A percentile compares a stretch with the other conserved stretches of the same genome.
These are phyloP conservation scores for Volucella inanis DNA, from an alignment of 2,888 invertebrate genomes.

Conservation along the genomic window DNA sequence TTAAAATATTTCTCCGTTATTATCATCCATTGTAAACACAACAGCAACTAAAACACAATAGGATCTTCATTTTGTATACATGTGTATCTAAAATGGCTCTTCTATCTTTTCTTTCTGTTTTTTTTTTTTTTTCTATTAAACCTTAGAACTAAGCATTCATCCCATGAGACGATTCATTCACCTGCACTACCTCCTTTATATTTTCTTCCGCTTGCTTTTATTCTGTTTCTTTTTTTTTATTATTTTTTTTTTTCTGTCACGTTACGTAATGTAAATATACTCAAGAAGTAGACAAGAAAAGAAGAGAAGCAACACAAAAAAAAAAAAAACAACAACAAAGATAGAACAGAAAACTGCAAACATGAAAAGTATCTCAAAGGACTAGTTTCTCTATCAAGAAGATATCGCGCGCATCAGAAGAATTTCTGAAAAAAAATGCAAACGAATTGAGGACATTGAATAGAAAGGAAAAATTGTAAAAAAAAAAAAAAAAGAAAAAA, in stretches of 20 bases:
- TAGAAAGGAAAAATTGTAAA: background rate
- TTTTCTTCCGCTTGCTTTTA: slow-evolving; percentile 1
- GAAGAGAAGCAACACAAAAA: background rate
- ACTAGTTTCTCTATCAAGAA: slow-evolving; percentile 58
- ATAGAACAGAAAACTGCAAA: slow-evolving; percentile 18
- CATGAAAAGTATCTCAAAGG: slow-evolving; percentile 55
- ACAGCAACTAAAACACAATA: no score
- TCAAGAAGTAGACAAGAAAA: slow-evolving; percentile 21
- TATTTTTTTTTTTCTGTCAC: slow-evolving; percentile 11
- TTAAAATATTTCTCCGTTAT: no score
- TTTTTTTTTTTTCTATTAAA: background rate
- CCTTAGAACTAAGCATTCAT: background rate
- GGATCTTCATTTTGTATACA: no score
- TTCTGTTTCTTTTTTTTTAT: background rate
- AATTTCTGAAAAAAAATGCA: slow-evolving; percentile 19
- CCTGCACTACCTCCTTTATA: background rate
- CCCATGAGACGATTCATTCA: slow-evolving; percentile 14
- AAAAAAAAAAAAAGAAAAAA: background rate
- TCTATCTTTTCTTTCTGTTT: background rate
- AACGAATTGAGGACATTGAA: slow-evolving; percentile 17
- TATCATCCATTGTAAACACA: no score
- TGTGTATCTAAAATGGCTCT: no score
- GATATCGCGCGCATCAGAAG: slow-evolving; percentile 43
- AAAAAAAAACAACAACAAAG: background rate
- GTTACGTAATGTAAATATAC: slow-evolving; percentile 65